phyloP scores from a whole-genome alignment of 2,113 vertebrate species.

The Ardeotis arabs region DNA sequence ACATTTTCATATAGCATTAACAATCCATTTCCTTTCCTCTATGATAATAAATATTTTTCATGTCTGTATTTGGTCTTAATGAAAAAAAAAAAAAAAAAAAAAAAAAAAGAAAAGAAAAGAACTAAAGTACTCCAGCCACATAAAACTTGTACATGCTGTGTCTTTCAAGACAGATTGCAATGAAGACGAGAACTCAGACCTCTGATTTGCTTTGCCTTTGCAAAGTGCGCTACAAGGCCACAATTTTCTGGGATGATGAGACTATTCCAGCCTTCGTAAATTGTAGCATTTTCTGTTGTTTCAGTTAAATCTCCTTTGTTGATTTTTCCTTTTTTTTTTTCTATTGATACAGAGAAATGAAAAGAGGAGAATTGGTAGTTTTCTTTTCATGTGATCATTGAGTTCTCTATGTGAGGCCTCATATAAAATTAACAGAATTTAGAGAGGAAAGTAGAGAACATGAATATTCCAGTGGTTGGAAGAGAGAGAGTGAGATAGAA shows the following conservation, averaged over 20 bases:
- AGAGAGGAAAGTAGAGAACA: conserved; percentile 33
- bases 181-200: background rate
- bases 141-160: background rate
- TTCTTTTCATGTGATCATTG: background rate
- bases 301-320: background rate
- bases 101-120: background rate
- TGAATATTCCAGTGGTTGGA: conserved; percentile 38
- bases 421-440: conserved; percentile 61
- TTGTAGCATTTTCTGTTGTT: background rate
- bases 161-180: background rate
- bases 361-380: background rate
- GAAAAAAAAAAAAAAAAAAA: background rate
- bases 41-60: background rate
- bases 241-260: background rate
- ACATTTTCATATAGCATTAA: background rate
- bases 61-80: background rate
- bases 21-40: background rate
- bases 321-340: fast-evolving
- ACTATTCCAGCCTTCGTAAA: background rate
- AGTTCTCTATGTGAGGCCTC: conserved; percentile 21
- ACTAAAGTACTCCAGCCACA: background rate
- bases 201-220: background rate
- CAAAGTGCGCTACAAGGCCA: background rate
- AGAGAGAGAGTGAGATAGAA: conserved; percentile 8
- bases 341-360: background rate